Conservation (phyloP, 2,113 vertebrate species). For the Columba janthina region DNA sequence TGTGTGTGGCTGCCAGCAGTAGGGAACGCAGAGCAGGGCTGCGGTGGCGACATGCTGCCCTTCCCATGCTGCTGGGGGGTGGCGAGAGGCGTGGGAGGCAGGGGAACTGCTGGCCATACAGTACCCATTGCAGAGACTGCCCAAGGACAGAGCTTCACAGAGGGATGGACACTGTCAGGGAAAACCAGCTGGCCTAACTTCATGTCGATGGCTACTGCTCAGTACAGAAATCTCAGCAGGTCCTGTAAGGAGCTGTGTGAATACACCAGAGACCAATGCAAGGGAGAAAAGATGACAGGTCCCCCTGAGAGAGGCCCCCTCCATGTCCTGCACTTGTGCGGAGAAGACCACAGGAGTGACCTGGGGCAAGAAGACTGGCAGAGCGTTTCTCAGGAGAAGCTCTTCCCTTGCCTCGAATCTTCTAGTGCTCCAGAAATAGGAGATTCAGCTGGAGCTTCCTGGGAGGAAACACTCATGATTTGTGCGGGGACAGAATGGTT, state of each 20-base stretch:
- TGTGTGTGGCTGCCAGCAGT: accelerated
- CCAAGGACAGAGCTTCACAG: neutral
- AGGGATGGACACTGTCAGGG: neutral
- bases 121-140: neutral
- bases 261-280: neutral
- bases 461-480: neutral
- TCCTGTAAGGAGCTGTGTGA: neutral
- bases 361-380: neutral
- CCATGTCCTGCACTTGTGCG: neutral
- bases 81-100: accelerated
- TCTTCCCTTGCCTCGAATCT: neutral
- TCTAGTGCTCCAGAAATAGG: neutral
- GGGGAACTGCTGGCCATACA: neutral
- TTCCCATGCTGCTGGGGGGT: neutral
- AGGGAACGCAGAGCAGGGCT: neutral
- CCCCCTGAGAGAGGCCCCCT: neutral
- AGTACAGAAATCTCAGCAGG: neutral
- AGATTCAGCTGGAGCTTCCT: neutral
- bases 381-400: neutral
- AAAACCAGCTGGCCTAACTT: neutral
- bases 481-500: neutral
- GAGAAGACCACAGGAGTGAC: neutral
- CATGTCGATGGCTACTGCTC: neutral
- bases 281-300: neutral
- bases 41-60: neutral